Percentiles rank a stretch among this genome's conserved stretches.
Evolutionary conservation across 1,140 invertebrate species (phyloP).

Genomic region (Pseudoatta argentina): DNA sequence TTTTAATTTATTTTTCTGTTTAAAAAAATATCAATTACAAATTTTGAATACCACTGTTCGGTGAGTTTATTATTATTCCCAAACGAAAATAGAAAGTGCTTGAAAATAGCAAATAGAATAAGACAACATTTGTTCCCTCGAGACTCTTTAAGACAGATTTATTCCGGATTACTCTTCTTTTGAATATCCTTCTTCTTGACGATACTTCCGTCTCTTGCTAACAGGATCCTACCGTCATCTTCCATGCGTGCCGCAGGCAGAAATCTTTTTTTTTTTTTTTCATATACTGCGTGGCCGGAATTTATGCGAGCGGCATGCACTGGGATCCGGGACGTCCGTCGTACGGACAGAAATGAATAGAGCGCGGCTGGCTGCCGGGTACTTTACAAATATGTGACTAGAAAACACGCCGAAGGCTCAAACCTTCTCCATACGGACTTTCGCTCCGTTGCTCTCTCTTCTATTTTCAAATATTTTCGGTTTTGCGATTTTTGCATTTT

Average conservation of each 20-base stretch:
- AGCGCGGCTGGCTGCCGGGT: conserved; percentile 77
- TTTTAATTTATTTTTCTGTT: background rate
- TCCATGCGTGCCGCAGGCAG: conserved; percentile 47
- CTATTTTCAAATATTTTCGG: conserved; percentile 22
- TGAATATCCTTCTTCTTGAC: conserved; percentile 34
- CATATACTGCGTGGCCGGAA: conserved; percentile 77
- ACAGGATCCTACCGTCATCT: conserved; percentile 32
- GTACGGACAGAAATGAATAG: conserved; percentile 82
- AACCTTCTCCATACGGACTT: conserved; percentile 24
- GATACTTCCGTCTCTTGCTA: conserved; percentile 48
- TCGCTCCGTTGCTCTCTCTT: background rate
- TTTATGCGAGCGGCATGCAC: conserved; percentile 80
- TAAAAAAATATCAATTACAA: background rate
- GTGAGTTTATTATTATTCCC: background rate
- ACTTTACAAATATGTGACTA: conserved; percentile 84
- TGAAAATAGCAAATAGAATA: conserved; percentile 31
- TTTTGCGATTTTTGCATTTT: conserved; percentile 46
- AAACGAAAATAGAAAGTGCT: background rate
- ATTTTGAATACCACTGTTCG: background rate
- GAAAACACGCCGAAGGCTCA: conserved; percentile 79
- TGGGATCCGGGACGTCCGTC: conserved; percentile 67
- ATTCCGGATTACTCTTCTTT: conserved; percentile 35
- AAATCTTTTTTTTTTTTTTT: conserved; percentile 72
- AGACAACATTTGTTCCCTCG: conserved; percentile 52
- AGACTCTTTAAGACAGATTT: conserved; percentile 67